Percentiles rank a stretch among this genome's conserved stretches.
phyloP scores from a whole-genome alignment of 1,140 invertebrate species.

The Drosophila kepulauana region DNA sequence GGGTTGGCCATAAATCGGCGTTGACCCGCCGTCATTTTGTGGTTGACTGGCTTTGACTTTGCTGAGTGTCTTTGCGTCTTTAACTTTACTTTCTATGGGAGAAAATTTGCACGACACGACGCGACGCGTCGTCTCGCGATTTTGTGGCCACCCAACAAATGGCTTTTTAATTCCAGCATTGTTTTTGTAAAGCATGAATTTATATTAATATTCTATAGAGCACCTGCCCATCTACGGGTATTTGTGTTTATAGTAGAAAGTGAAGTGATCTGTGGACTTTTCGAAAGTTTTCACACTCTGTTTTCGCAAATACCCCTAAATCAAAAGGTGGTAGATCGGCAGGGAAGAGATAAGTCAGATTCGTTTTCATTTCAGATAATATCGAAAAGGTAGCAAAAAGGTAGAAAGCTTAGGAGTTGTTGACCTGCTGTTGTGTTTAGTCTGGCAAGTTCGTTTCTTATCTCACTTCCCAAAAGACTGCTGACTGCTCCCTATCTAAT shows the following conservation, averaged over 20 bases:
- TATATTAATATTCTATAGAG: constrained; percentile 29
- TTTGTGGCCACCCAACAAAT: constrained; percentile 26
- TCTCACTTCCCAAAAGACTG: neutral
- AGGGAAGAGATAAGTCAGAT: neutral
- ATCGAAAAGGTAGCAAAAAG: too few relatives aligned
- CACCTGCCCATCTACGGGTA: neutral
- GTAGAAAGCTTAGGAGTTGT: too few relatives aligned
- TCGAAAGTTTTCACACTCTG: constrained; percentile 22
- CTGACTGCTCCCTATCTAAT: constrained; percentile 6
- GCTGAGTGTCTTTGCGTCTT: neutral
- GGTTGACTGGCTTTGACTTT: constrained; percentile 1
- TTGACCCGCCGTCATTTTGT: constrained; percentile 46
- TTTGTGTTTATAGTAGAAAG: constrained; percentile 20
- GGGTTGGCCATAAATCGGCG: constrained; percentile 34
- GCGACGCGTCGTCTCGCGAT: neutral
- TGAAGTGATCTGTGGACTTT: constrained; percentile 27
- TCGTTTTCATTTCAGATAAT: constrained; percentile 16
- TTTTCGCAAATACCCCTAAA: neutral
- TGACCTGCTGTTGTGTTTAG: neutral
- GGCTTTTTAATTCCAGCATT: constrained; percentile 28
- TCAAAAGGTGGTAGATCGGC: neutral
- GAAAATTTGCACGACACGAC: constrained; percentile 23
- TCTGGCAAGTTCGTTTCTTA: neutral
- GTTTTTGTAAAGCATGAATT: constrained; percentile 18
- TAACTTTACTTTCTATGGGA: constrained; percentile 46